Base-by-base conservation (phyloP, 64 coral and sea anemone species). In the Dendronephthya gigantea region DNA sequence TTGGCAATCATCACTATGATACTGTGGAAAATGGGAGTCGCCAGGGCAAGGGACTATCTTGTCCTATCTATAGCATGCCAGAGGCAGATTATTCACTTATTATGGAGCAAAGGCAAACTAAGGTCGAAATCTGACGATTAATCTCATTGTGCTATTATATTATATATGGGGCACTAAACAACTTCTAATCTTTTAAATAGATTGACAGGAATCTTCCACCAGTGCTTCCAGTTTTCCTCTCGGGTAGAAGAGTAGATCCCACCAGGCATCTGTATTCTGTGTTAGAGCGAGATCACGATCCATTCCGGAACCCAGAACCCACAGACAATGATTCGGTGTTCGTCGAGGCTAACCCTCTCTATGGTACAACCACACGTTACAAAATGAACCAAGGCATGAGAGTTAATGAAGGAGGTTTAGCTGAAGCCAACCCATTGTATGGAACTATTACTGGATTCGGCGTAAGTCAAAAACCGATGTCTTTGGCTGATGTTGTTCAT, bases 291-390 rank as follows among this genome's bases (percentile, higher is more conserved):
- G 72, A 79, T 4, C 1, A 79, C 29, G 72, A 79, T 34, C 72
- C 72, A 34, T 29, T 79, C 10, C 34, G 37, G 29, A 14, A 36
- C 72, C 72, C 72, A 33, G 72, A 79, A 35, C 72, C 72, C 30
- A 79, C 36, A 79, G 72, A 79, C 72, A 79, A 79, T 19, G 72
- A 79, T 35, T 11, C 30, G 37, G 72, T 35, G 30, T 79, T 79
- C 13, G 72, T 79, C 7, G 72, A 79, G 29, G 30, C 36, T 19
- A 79, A 79, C 32, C 72, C 72, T 36, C 32, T 79, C 25, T 79
- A 79, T 79, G 72, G 27, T 17, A 29, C 32, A 9, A 29, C 15
- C 29, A 1, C 9, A 34, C 15, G 19, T 36, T 29, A 19, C 36
- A 19, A 62, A 27, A 5, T n/a, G 25, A 6, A 22, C 55, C 6